Base-by-base conservation (phyloP, 1,140 invertebrate species). In the Ptiloglossa arizonensis region DNA sequence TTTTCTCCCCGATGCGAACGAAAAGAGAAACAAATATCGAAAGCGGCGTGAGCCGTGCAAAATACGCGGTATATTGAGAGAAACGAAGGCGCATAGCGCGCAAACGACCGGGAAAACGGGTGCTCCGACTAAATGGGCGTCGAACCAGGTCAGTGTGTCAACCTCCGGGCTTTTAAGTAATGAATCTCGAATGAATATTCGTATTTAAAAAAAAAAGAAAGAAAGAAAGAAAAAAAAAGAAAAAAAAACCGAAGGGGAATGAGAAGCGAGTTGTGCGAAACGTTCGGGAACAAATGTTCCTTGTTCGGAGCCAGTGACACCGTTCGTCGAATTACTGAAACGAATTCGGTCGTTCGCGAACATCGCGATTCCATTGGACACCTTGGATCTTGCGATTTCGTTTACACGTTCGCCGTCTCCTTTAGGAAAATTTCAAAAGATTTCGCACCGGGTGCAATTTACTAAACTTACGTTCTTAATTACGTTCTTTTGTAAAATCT, bases 111-210 rank as follows among this genome's bases (percentile, higher is more conserved):
- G 50, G 69, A 50, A 81, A 85, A 59, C 38, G 50, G 54, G 22
- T 17, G 44, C 52, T 67, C 48, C 48, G 60, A 32, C 35, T 44
- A 66, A 80, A 68, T 38, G 44, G 35, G n/a, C 38, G 48, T 32
- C 41, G 41, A 66, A 64, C 5, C 54, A 5, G 77, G 71, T 73
- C 48, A 82, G 48, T 79, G 64, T 70, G 82, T 73, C 68, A 82
- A 79, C 64, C 66, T 67, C 22, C 60, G 52, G 48, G 68, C 75
- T 84, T 71, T 82, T 79, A 73, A 70, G 80, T 82, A 81, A 84
- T 84, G 80, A 82, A 84, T 80, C 76, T 66, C 59, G 62, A 68
- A 35, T 66, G 72, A 70, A 66, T 81, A 60, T 75, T 59, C 48
- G 46, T 52, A 62, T 63, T 64, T n/a, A 57, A 56, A 22, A 67